phyloP scores from a whole-genome alignment of 2,113 vertebrate genomes.

The Otis tarda region DNA sequence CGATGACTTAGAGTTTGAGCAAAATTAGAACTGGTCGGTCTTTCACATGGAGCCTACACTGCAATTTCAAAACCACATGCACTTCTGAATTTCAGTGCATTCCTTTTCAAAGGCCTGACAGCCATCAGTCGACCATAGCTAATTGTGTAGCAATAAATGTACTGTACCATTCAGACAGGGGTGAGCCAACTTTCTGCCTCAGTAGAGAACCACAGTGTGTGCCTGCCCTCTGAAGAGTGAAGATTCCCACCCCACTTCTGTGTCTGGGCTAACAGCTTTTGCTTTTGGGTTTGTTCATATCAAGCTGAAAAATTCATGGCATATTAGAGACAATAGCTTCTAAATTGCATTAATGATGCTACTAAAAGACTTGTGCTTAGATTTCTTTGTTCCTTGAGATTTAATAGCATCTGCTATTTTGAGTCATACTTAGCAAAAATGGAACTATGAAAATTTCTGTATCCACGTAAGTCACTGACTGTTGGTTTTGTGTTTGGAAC shows the following conservation, averaged over 20 bases:
- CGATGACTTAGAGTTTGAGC: not conserved
- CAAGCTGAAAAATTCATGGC: not conserved
- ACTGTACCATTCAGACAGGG: not conserved
- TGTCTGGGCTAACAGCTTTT: not conserved
- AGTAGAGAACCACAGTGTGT: not conserved
- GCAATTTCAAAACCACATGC: not conserved
- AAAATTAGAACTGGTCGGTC: not conserved
- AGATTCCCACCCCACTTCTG: not conserved
- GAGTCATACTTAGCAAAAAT: not conserved
- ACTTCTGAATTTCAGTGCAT: not conserved
- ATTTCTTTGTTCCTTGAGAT: not conserved
- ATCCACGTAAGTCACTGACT: not conserved
- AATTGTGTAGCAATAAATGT: not conserved
- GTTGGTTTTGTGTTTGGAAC: not conserved
- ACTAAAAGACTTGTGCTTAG: not conserved
- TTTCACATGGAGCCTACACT: not conserved
- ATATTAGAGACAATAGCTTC: not conserved
- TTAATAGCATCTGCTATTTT: conserved; percentile 17
- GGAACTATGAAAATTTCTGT: not conserved
- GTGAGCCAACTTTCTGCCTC: not conserved
- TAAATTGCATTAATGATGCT: not conserved
- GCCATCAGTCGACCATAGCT: not conserved
- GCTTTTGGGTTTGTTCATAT: not conserved
- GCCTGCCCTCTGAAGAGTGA: not conserved
- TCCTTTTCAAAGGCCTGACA: not conserved